Conservation (phyloP, 2,113 vertebrate species). For the Parus major region DNA sequence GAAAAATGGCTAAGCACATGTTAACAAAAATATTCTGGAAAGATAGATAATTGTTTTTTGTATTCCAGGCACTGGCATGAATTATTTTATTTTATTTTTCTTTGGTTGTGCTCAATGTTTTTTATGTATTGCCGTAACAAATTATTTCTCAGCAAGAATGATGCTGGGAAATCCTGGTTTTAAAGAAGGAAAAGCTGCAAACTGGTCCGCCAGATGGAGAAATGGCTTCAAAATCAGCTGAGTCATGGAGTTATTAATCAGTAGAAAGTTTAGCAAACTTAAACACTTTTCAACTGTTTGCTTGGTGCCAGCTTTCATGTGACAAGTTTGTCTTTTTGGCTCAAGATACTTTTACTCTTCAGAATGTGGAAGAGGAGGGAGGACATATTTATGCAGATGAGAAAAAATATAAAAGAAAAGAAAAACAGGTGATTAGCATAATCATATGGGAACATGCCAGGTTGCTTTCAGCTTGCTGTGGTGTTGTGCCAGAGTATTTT, state of each 20-base stretch:
- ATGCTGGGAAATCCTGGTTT: neutral
- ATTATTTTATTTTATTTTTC: neutral
- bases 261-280: neutral
- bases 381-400: neutral
- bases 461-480: neutral
- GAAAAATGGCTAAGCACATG: neutral
- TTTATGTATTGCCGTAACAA: neutral
- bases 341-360: neutral
- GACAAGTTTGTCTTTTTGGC: fast-evolving
- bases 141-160: neutral
- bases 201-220: neutral
- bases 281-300: neutral
- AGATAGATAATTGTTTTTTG: neutral
- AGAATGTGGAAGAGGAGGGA: neutral
- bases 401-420: neutral
- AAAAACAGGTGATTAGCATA: neutral
- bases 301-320: neutral
- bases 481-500: neutral
- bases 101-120: neutral
- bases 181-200: neutral
- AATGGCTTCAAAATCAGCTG: neutral
- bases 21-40: neutral
- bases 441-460: neutral
- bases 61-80: neutral
- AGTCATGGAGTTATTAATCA: neutral